Evolutionary conservation across 2,113 vertebrate genomes (phyloP), one percentile per base, ranked within the genome.

Genomic region (Synchiropus splendidus): DNA sequence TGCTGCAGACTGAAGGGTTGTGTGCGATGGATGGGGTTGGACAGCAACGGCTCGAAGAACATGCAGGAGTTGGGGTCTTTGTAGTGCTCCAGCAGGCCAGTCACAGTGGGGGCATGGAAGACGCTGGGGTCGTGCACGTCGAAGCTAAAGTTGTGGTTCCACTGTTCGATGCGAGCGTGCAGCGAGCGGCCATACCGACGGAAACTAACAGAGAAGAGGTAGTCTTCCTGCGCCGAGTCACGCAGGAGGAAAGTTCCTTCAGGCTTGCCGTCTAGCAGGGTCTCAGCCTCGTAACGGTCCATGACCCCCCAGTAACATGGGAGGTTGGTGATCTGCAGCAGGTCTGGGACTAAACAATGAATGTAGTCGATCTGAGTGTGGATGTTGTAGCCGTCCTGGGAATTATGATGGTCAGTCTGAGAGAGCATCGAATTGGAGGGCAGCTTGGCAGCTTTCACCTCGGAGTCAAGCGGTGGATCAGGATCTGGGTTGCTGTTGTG

Each of bases 141-240:
- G 1, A 89, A 89, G 76, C 89, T 90, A 45, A 90, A 90, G 31
- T 88, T 86, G 78, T 89, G 87, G 58, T 89, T 89, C 87, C 87
- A 88, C 72, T 89, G 87, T 63, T 89, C 88, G 1, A 90, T 87
- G 16, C 88, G 85, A 0, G 87, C 87, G 1, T 90, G 88, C 1
- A 88, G 82, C 0, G 89, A 89, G 49, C 87, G 86, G 18, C 88
- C 85, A 2, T 86, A 88, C 39, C 88, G 82, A 2, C 89, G 86
- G 77, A 90, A 90, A 70, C 87, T 90, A 12, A 89, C 89, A 0
- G 89, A 89, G 74, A 90, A 89, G 18, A 89, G 84, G 64, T 88
- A 90, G 64, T 88, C 88, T 45, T 90, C 89, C 58, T 89, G 88
- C n/a, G 89, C 87, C 0, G 89, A 90, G 71, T 90, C 88, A 0